Evolutionary conservation across 2,888 invertebrate genomes (phyloP).

Genomic region (Pelosia muscerda): DNA sequence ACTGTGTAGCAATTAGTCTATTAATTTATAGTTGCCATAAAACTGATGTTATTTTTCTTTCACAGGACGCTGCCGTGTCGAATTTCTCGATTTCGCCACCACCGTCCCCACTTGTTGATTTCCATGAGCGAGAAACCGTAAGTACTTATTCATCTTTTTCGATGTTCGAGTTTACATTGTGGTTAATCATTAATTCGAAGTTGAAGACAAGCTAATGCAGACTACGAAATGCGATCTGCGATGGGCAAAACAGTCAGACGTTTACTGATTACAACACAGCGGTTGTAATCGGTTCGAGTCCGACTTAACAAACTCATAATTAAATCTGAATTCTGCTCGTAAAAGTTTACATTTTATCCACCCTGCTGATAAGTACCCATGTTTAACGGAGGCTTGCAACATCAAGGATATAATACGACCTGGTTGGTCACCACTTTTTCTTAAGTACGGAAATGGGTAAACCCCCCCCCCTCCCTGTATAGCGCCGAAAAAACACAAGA

Average conservation of each 20-base stretch:
- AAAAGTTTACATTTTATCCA: background rate
- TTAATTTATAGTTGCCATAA: background rate
- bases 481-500: background rate
- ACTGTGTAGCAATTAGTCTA: background rate
- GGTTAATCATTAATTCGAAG: no score
- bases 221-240: background rate
- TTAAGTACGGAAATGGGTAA: no score
- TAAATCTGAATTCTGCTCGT: background rate
- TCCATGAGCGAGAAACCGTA: background rate
- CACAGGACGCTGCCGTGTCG: constrained; percentile 4
- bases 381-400: background rate
- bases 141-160: background rate
- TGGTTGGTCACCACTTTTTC: no score
- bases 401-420: background rate
- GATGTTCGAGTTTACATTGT: no score
- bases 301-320: background rate
- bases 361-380: background rate
- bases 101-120: background rate
- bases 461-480: no score
- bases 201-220: background rate
- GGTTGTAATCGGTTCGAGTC: background rate
- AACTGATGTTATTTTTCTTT: constrained; percentile 1
- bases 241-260: background rate
- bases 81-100: background rate
- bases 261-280: no score